Evolutionary conservation across 23 tunicate genomes (phyloP).

Genomic region (Phallusia fumigata): DNA sequence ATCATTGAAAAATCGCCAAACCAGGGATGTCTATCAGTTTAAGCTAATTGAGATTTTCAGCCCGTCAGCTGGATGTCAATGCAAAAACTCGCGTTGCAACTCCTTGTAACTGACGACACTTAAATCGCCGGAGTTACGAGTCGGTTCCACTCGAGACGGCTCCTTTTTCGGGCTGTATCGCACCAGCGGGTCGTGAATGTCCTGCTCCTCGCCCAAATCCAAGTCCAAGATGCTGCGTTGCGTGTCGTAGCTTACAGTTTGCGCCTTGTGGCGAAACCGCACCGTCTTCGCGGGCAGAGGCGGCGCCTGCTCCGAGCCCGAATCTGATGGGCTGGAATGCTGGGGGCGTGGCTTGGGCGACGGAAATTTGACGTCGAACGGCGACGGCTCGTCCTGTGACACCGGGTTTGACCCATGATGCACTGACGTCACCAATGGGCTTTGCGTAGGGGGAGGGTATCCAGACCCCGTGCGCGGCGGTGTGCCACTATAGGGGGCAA

Average conservation of each 20-base stretch:
- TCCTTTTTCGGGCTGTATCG: slow-evolving; percentile 54
- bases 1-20: no score
- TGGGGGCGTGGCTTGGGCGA: slow-evolving; percentile 19
- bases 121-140: neutral
- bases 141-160: neutral
- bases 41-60: neutral
- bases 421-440: neutral
- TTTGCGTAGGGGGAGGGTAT: neutral
- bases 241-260: slow-evolving; percentile 6
- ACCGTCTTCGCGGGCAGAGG: slow-evolving; percentile 30
- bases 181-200: slow-evolving; percentile 71
- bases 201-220: slow-evolving; percentile 91
- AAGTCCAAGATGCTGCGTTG: slow-evolving; percentile 67
- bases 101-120: slow-evolving; percentile 15
- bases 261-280: slow-evolving; percentile 21
- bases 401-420: slow-evolving; percentile 2
- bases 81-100: slow-evolving; percentile 48
- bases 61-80: neutral
- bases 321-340: slow-evolving; percentile 9
- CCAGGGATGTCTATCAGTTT: no score
- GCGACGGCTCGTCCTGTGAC: slow-evolving; percentile 10
- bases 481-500: slow-evolving; percentile 7
- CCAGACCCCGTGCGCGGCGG: slow-evolving; percentile 4
- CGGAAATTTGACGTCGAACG: slow-evolving; percentile 31
- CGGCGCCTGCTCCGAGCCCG: slow-evolving; percentile 23